Evolutionary conservation across 2,888 invertebrate species (phyloP).

Genomic region (Neelides folsomi): DNA sequence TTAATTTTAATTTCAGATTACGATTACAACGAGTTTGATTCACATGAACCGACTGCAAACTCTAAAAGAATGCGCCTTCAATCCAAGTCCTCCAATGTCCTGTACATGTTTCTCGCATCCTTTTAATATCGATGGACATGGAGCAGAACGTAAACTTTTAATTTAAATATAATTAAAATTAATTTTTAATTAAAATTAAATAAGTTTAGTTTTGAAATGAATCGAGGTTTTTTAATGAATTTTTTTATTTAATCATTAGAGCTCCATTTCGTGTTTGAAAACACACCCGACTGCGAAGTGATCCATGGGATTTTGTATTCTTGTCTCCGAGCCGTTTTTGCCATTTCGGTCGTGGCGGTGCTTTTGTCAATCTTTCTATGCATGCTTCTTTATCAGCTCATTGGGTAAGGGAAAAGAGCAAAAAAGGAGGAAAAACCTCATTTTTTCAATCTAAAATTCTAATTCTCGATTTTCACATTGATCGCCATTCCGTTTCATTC

Average conservation of each 20-base stretch:
- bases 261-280: slow-evolving; percentile 68
- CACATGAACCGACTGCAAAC: slow-evolving; percentile 79
- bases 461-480: not conserved
- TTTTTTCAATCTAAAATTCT: not conserved
- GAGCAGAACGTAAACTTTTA: slow-evolving; percentile 42
- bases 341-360: slow-evolving; percentile 78
- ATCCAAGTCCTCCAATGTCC: slow-evolving; percentile 41
- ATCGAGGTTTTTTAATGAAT: too few species aligned
- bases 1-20: too few species aligned
- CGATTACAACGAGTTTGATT: slow-evolving; percentile 78
- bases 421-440: not conserved
- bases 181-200: too few species aligned
- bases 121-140: slow-evolving; percentile 53
- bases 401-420: slow-evolving; percentile 45
- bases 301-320: slow-evolving; percentile 79
- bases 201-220: not conserved
- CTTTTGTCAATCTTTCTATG: slow-evolving; percentile 81
- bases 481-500: not conserved
- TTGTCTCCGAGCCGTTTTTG: slow-evolving; percentile 75
- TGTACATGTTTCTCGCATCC: slow-evolving; percentile 60
- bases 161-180: not conserved
- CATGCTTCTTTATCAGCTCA: slow-evolving; percentile 78
- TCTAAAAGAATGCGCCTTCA: slow-evolving; percentile 72
- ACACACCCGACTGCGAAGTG: slow-evolving; percentile 75
- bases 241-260: slow-evolving; percentile 38